Evolutionary conservation across 2,113 vertebrate genomes (phyloP).

Genomic region (Phainopepla nitens): DNA sequence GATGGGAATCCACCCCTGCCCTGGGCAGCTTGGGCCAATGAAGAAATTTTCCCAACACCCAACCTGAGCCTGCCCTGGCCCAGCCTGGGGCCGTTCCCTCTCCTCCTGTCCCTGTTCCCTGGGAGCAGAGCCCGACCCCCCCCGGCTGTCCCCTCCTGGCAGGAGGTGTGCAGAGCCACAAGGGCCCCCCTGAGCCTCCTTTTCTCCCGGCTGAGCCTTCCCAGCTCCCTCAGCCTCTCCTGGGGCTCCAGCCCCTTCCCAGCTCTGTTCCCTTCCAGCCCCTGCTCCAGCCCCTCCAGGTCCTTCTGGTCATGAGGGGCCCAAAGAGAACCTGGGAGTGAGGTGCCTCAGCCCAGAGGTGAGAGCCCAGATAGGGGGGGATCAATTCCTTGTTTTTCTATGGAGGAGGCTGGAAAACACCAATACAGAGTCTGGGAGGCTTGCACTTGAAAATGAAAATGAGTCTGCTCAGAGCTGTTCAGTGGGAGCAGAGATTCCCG

Average conservation of each 20-base stretch:
- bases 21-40: neutral
- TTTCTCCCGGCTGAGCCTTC: neutral
- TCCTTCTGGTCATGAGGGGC: neutral
- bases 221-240: neutral
- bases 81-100: neutral
- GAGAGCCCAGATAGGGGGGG: accelerated
- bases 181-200: neutral
- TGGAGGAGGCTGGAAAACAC: neutral
- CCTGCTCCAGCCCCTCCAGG: neutral
- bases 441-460: neutral
- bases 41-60: accelerated
- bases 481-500: neutral
- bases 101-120: neutral
- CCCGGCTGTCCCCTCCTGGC: neutral
- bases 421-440: accelerated
- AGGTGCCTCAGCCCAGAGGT: neutral
- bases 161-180: neutral
- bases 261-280: accelerated
- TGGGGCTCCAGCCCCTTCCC: neutral
- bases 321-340: neutral
- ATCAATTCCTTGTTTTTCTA: neutral
- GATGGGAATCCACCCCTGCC: neutral
- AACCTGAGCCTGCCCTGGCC: neutral
- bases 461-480: neutral
- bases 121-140: neutral